phyloP scores from a whole-genome alignment of 2,113 vertebrate genomes.

The Calypte anna region DNA sequence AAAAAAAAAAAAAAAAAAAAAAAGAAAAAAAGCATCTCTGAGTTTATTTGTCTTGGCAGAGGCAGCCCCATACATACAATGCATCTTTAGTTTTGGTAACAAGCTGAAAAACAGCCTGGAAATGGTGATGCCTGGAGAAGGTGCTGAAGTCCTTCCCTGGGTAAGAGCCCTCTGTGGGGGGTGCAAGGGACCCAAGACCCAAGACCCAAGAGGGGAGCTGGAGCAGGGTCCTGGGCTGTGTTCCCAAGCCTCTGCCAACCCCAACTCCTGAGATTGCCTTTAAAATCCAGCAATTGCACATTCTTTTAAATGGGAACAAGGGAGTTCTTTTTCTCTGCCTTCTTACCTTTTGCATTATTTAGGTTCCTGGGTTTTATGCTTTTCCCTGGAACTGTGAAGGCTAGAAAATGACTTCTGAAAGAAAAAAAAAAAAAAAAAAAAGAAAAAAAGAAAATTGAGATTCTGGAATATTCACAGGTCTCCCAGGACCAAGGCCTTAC shows the following conservation, averaged over 20 bases:
- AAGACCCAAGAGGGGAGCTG: too few relatives aligned
- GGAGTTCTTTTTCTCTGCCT: background rate
- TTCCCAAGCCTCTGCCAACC: background rate
- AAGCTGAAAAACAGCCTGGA: conserved; percentile 18
- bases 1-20: background rate
- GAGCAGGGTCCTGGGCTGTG: background rate
- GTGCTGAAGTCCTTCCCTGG: background rate
- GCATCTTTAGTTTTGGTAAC: conserved; percentile 36
- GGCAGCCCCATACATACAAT: background rate
- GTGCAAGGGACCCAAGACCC: too few relatives aligned
- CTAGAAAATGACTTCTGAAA: background rate
- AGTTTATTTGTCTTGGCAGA: conserved; percentile 62
- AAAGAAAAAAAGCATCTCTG: background rate
- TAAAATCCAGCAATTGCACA: background rate
- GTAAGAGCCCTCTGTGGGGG: background rate
- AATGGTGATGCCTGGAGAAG: background rate
- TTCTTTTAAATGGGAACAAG: background rate
- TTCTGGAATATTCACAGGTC: conserved; percentile 34
- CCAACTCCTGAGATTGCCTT: background rate
- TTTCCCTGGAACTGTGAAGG: background rate
- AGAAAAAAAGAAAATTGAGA: background rate
- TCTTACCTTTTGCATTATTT: background rate
- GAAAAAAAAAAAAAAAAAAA: too few relatives aligned
- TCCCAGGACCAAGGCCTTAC: background rate
- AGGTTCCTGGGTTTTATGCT: background rate